Conservation (phyloP, 2,888 invertebrate genomes). For the Apodemia duryi region DNA sequence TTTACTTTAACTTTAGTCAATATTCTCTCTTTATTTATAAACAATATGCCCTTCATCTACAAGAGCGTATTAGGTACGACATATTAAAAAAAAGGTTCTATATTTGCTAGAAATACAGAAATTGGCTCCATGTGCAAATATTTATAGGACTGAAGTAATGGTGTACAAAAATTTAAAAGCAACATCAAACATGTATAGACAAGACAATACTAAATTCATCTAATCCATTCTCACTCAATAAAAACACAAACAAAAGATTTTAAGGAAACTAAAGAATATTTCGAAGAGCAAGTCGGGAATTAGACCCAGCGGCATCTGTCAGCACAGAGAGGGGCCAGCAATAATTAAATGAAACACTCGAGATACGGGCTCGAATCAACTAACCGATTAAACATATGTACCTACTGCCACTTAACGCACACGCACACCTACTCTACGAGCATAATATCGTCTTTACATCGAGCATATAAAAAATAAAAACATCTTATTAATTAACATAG, state of each 20-base stretch:
- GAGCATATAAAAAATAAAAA: background rate
- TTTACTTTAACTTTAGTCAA: no score
- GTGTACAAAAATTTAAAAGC: no score
- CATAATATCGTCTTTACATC: background rate
- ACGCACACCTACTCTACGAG: background rate
- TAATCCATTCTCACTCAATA: no score
- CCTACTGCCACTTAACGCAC: conserved; percentile 19
- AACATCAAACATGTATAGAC: no score
- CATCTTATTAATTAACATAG: background rate
- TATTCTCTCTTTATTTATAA: no score
- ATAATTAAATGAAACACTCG: conserved; percentile 46
- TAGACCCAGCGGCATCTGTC: conserved; percentile 19
- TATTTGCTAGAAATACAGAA: no score
- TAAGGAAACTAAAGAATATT: background rate
- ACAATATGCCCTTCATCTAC: no score
- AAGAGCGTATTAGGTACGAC: no score
- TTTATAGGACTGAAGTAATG: no score
- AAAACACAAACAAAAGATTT: background rate
- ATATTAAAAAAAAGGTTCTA: no score
- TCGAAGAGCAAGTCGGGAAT: background rate
- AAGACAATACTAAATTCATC: no score
- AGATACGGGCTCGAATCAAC: conserved; percentile 40
- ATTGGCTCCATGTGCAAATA: no score
- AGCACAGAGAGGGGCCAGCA: conserved; percentile 36
- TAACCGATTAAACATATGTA: conserved; percentile 34